Percentiles rank a stretch among this genome's conserved stretches.
Evolutionary conservation across 2,888 invertebrate species (phyloP).

Genomic region (Meghimatium bilineatum): DNA sequence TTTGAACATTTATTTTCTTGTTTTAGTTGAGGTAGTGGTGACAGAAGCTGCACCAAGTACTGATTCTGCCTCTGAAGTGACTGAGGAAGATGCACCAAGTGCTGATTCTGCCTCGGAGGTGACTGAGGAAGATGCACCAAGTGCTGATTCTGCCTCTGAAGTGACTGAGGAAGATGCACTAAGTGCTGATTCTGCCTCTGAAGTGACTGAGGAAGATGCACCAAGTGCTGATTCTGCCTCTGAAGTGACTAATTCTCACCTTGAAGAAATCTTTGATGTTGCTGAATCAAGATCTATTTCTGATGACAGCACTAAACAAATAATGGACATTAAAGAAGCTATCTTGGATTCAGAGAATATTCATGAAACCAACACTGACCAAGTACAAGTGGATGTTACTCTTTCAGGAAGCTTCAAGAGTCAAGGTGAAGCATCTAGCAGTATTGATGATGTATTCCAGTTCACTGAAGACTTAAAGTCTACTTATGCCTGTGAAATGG

Average conservation of each 20-base stretch:
- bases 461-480: not conserved
- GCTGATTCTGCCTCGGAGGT: no score
- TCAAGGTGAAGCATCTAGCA: no score
- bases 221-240: conserved; percentile 11
- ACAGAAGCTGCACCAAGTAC: conserved; percentile 22
- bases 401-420: not conserved
- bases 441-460: not conserved
- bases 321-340: not conserved
- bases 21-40: conserved; percentile 30
- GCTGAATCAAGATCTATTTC: not conserved
- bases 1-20: not conserved
- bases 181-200: no score
- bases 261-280: not conserved
- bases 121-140: conserved; percentile 23
- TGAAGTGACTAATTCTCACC: not conserved
- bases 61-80: not conserved
- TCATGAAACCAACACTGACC: not conserved
- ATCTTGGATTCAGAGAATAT: no score
- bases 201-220: no score
- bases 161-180: no score
- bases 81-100: no score
- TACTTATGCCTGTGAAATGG: not conserved
- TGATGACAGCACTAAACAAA: not conserved
- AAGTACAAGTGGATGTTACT: not conserved
- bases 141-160: not conserved